phyloP scores from a whole-genome alignment of 2,888 invertebrate genomes.

The Autographa pulchrina region DNA sequence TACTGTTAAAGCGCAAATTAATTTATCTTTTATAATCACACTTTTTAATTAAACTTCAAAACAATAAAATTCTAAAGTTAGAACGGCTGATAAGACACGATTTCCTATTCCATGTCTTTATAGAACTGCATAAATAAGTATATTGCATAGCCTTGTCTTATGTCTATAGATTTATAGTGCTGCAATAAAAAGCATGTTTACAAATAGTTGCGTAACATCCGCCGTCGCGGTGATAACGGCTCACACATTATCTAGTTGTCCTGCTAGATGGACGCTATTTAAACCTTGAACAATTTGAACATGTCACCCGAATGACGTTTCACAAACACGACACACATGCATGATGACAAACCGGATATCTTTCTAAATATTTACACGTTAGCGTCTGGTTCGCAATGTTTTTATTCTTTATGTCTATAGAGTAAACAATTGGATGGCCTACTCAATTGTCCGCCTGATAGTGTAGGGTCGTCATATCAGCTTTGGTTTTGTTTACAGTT shows the following conservation, averaged over 20 bases:
- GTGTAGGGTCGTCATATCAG: neutral
- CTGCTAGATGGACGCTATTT: constrained; percentile 13
- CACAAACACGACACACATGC: constrained; percentile 46
- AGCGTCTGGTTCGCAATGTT: constrained; percentile 25
- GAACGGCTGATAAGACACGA: constrained; percentile 7
- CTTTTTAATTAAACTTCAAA: constrained; percentile 29
- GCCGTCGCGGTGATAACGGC: constrained; percentile 23
- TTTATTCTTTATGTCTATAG: constrained; percentile 30
- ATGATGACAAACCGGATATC: constrained; percentile 51
- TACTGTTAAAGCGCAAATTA: no score
- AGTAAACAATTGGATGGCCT: neutral
- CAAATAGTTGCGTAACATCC: constrained; percentile 28
- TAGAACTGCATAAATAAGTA: neutral
- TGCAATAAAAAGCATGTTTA: constrained; percentile 30
- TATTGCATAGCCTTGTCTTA: constrained; percentile 1
- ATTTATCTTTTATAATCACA: constrained; percentile 24
- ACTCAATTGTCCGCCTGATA: constrained; percentile 1
- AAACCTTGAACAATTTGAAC: constrained; percentile 15
- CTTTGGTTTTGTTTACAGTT: neutral
- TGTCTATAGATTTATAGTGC: constrained; percentile 2
- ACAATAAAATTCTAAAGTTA: constrained; percentile 12
- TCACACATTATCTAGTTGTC: constrained; percentile 26
- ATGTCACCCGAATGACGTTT: constrained; percentile 42
- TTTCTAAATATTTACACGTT: constrained; percentile 49
- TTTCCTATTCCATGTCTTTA: constrained; percentile 12